Conservation (phyloP, 1,140 invertebrate species). For the Wasmannia auropunctata region DNA sequence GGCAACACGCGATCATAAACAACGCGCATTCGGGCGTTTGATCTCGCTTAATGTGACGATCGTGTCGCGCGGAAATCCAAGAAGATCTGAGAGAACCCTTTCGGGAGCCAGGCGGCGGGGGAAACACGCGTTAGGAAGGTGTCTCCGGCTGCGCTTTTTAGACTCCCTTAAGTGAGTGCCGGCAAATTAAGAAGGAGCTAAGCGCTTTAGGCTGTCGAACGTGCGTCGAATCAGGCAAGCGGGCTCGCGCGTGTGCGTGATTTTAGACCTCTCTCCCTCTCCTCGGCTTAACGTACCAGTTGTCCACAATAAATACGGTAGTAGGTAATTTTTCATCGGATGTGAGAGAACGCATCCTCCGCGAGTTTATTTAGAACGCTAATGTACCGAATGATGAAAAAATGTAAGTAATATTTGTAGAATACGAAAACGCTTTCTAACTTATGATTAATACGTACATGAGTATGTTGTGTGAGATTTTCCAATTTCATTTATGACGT, state of each 20-base stretch:
- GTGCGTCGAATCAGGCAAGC: conserved; percentile 28
- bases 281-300: conserved; percentile 61
- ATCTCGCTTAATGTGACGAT: conserved; percentile 71
- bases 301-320: conserved; percentile 68
- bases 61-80: conserved; percentile 61
- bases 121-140: conserved; percentile 7
- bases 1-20: conserved; percentile 56
- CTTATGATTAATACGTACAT: background rate
- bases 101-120: background rate
- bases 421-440: background rate
- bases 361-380: background rate
- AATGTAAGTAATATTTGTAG: background rate
- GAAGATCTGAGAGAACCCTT: conserved; percentile 69
- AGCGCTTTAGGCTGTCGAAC: conserved; percentile 42
- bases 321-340: conserved; percentile 42
- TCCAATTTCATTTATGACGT: background rate
- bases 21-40: conserved; percentile 55
- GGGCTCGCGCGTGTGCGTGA: conserved; percentile 18
- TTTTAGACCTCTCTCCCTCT: background rate
- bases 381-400: background rate
- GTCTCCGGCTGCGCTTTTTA: background rate
- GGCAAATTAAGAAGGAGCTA: conserved; percentile 40
- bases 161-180: conserved; percentile 19
- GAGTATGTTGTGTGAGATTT: background rate
- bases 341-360: background rate